Evolutionary conservation across 2,888 invertebrate species (phyloP).

Genomic region (Apamea sordens): DNA sequence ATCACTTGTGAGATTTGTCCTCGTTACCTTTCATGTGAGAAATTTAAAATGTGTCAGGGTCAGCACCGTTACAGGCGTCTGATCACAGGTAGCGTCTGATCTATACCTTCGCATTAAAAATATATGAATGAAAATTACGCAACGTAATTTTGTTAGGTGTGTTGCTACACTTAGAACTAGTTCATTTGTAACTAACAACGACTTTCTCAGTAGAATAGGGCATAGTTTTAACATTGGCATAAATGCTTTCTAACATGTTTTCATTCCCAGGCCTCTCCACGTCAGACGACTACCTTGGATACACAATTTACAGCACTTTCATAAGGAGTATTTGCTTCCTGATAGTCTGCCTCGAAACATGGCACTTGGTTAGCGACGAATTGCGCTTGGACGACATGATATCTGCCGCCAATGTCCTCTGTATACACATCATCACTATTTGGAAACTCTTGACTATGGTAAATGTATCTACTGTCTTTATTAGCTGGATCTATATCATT

Average conservation of each 20-base stretch:
- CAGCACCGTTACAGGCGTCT: not conserved
- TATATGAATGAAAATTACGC: not conserved
- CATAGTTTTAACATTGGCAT: not conserved
- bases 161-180: not conserved
- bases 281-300: constrained; percentile 71
- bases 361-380: constrained; percentile 72
- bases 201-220: not conserved
- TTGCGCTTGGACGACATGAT: constrained; percentile 76
- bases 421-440: constrained; percentile 78
- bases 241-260: not conserved
- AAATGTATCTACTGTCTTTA: constrained; percentile 41
- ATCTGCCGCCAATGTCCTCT: constrained; percentile 75
- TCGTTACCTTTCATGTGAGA: not conserved
- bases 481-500: not conserved
- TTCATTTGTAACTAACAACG: not conserved
- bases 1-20: too few species aligned
- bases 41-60: not conserved
- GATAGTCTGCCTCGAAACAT: constrained; percentile 75
- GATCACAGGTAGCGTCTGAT: not conserved
- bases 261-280: constrained; percentile 71
- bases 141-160: not conserved
- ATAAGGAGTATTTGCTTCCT: constrained; percentile 70
- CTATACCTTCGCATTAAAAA: not conserved
- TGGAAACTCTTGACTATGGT: constrained; percentile 81
- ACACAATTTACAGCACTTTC: constrained; percentile 73